A percentile compares a stretch with the other conserved stretches of the same genome.
Evolutionary conservation across 2,888 invertebrate species (phyloP).

Genomic region (Drosophila glabriapex): DNA sequence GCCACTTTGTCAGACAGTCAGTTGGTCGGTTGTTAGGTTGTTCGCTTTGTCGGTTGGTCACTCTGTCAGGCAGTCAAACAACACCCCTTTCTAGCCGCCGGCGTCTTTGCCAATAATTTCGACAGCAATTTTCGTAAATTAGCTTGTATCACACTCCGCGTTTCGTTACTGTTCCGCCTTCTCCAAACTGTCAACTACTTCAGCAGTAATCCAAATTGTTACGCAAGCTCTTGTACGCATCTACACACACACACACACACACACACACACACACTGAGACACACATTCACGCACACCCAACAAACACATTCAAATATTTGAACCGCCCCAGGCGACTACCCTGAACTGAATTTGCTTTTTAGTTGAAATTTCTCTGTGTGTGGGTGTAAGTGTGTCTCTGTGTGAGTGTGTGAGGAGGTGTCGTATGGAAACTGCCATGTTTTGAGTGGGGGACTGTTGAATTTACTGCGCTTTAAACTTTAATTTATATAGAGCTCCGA

Average conservation of each 20-base stretch:
- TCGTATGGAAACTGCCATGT: constrained; percentile 28
- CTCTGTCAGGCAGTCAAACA: constrained; percentile 23
- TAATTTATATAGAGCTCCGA: constrained; percentile 71
- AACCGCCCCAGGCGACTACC: constrained; percentile 23
- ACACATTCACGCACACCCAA: neutral
- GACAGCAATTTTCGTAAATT: constrained; percentile 80
- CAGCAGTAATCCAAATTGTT: constrained; percentile 76
- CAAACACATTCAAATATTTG: constrained; percentile 27
- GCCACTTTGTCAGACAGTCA: constrained; percentile 1
- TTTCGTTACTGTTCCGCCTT: neutral
- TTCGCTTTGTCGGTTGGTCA: constrained; percentile 9
- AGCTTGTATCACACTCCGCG: constrained; percentile 59
- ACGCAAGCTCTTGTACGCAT: constrained; percentile 64
- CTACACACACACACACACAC: constrained; percentile 16
- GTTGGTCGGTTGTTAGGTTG: constrained; percentile 6
- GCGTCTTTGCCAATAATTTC: constrained; percentile 74
- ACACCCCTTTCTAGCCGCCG: constrained; percentile 24
- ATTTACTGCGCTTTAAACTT: constrained; percentile 77
- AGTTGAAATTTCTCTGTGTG: constrained; percentile 49
- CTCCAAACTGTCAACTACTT: constrained; percentile 70
- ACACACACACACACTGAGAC: constrained; percentile 17
- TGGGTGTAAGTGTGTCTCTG: constrained; percentile 1
- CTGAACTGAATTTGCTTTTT: constrained; percentile 49
- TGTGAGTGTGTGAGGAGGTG: constrained; percentile 3
- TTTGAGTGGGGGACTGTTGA: constrained; percentile 25